These are phyloP conservation scores for Oreochromis spilurus DNA, from an alignment of 2,113 vertebrate genomes.

Conservation along the genomic window DNA sequence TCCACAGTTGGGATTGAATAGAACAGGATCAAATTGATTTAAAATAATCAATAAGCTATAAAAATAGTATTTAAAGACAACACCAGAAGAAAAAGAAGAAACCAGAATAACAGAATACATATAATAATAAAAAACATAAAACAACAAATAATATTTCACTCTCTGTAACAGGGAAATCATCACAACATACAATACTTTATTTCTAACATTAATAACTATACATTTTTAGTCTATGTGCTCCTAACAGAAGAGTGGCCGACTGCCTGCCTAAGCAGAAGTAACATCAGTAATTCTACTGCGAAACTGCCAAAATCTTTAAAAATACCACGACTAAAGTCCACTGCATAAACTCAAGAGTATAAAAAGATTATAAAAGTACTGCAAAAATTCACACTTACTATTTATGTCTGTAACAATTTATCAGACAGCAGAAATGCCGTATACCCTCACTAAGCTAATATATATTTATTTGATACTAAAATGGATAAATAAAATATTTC, in stretches of 20 bases:
- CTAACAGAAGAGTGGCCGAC: no score
- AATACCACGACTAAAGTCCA: background rate
- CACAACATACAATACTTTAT: background rate
- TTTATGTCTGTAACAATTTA: background rate
- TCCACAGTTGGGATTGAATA: background rate
- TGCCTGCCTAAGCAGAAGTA: background rate
- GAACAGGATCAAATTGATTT: no score
- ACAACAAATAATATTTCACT: background rate
- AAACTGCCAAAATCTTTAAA: background rate
- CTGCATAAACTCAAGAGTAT: background rate
- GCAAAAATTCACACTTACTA: background rate
- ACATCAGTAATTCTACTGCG: no score
- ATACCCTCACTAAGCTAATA: background rate
- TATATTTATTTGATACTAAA: background rate
- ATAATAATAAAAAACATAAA: background rate
- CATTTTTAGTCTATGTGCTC: no score
- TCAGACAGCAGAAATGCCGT: fast-evolving
- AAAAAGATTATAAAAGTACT: background rate
- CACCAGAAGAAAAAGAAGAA: no score
- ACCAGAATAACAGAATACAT: no score
- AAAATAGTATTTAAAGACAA: no score
- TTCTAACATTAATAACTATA: background rate
- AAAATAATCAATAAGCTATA: no score
- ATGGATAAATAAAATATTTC: background rate
- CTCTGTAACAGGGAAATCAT: background rate